Base-by-base conservation (phyloP, 2,113 vertebrate species). In the Osmerus mordax region DNA sequence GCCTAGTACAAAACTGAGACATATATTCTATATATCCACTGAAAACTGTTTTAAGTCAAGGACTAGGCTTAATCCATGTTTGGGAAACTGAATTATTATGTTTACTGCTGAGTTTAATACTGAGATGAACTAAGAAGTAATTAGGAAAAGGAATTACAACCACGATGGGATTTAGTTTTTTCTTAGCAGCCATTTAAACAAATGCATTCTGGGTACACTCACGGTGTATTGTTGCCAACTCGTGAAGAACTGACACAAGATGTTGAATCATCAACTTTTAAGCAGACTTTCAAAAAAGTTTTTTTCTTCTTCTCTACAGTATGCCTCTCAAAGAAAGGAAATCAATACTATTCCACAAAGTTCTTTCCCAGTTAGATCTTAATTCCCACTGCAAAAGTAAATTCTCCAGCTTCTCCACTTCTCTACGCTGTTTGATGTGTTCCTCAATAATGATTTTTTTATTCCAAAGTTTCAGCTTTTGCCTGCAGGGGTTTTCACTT, bases 391-490 rank as follows among this genome's bases (percentile, higher is more conserved):
- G 86, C 77, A 84, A 84, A 87, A 70, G 32, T 32, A 80, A 79
- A 82, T 76, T 86, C 75, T 84, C 67, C 72, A 67, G 74, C 71
- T 84, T 74, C 71, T 74, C 71, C 69, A 65, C 78, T 84, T 85
- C 82, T 85, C 51, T 51, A 54, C 67, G 69, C 66, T 75, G 77
- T 89, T 87, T 87, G 86, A 90, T 84, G 82, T 85, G 53, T 85
- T 89, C 67, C 78, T 76, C 77, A 77, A 76, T 81, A 87, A 84
- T 84, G 67, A 88, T 85, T 87, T 89, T 88, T 82, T 79, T 85
- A 81, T 87, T 88, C 68, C 72, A 32, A 87, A 88, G 78, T 89
- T 89, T 87, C 76, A 78, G 61, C 70, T 18, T 78, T 83, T 82
- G 82, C 85, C 88, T 87, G 72, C 71, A 81, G 87, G 82, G 73